These are phyloP conservation scores for Aphrocallistes beatrix DNA, from an alignment of 37 sponge, comb jelly and placozoan genomes.

Conservation along the genomic window DNA sequence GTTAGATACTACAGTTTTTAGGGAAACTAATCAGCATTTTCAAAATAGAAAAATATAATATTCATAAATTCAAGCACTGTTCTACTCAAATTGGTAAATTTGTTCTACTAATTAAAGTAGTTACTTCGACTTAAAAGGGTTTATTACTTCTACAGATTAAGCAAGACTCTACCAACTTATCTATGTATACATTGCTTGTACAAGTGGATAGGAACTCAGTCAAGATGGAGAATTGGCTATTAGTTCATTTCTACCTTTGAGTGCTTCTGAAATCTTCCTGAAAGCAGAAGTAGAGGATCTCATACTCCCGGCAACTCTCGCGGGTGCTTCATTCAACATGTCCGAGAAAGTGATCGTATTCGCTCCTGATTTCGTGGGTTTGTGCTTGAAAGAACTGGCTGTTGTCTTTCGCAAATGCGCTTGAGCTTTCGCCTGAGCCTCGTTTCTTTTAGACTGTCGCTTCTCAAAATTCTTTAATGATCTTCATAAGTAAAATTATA, in stretches of 20 bases:
- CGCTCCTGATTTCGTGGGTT: neutral
- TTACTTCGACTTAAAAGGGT: too few species aligned
- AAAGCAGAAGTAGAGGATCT: neutral
- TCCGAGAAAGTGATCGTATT: neutral
- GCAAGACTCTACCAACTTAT: too few species aligned
- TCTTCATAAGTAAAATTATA: neutral
- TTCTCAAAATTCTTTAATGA: neutral
- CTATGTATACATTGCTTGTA: too few species aligned
- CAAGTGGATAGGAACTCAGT: too few species aligned
- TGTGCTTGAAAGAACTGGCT: neutral
- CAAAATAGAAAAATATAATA: too few species aligned
- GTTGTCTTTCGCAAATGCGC: slow-evolving; percentile 8
- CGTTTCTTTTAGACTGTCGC: neutral
- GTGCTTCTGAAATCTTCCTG: neutral
- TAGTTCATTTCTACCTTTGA: neutral
- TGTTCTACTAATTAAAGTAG: too few species aligned
- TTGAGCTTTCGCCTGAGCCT: neutral
- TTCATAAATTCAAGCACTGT: too few species aligned
- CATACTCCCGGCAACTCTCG: neutral
- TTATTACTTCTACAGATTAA: too few species aligned
- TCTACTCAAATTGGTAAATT: too few species aligned
- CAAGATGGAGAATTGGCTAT: too few species aligned
- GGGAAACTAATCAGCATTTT: too few species aligned
- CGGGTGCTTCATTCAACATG: neutral
- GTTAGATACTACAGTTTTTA: too few species aligned